Evolutionary conservation across 2,888 invertebrate species (phyloP).

Genomic region (Malthinus flaveolus): DNA sequence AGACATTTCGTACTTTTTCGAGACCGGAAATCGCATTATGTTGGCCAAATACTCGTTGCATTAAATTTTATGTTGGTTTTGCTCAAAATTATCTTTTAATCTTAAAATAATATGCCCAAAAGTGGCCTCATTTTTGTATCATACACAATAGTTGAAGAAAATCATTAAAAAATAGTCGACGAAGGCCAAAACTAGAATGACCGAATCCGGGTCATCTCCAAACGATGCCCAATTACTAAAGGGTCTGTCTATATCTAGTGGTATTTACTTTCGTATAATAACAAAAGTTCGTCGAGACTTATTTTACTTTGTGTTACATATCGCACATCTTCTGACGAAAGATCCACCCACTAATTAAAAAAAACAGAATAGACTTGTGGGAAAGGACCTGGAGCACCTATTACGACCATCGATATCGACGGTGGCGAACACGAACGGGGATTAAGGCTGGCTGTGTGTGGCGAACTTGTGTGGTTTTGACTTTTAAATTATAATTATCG

Average conservation of each 20-base stretch:
- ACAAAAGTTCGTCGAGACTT: constrained; percentile 20
- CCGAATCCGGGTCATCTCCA: constrained; percentile 15
- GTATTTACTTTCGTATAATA: constrained; percentile 2
- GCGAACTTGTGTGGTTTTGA: constrained; percentile 31
- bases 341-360: constrained; percentile 38
- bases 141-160: constrained; percentile 17
- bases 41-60: too few species aligned
- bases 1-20: too few species aligned
- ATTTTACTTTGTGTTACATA: constrained; percentile 30
- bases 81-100: too few species aligned
- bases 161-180: constrained; percentile 10
- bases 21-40: too few species aligned
- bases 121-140: constrained; percentile 21
- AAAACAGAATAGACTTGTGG: constrained; percentile 25
- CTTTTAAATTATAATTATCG: background rate
- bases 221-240: constrained; percentile 17
- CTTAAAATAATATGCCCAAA: constrained; percentile 18
- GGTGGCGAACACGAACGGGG: constrained; percentile 27
- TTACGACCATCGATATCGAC: constrained; percentile 18
- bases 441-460: constrained; percentile 32
- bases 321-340: constrained; percentile 32
- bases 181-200: constrained; percentile 16
- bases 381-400: constrained; percentile 21
- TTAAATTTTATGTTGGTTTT: too few species aligned
- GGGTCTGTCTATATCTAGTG: constrained; percentile 1